Evolutionary conservation across 1,140 invertebrate genomes (phyloP), one percentile per base, ranked within the genome.

Genomic region (Bombus balteatus): DNA sequence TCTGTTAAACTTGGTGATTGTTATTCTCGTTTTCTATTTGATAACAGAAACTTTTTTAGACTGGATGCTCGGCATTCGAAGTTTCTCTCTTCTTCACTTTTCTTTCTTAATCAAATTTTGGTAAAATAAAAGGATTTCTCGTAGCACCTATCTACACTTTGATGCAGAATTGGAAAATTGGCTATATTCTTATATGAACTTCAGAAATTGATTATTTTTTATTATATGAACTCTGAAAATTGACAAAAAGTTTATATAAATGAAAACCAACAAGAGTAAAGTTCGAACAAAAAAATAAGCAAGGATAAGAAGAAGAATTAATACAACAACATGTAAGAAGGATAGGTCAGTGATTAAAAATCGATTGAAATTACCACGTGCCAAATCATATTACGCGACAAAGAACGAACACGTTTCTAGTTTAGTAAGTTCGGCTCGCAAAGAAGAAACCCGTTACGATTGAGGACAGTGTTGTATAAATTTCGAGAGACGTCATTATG

Each of bases 21-120:
- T 73, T 65, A 85, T 85, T 85, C 83, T 85, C 77, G 76, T 84
- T 84, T 79, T 84, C 83, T 79, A 84, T 84, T 84, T 47, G 76
- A 72, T 84, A 84, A 84, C 66, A 71, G 71, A 70, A 72, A 25
- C 66, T 72, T 62, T 37, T 84, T 84, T 68, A 47, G 3, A 5
- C 37, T 9, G n/a, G n/a, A 59, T 22, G 32, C 22, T 71, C 53
- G 75, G 3, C 47, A 22, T 25, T 62, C 59, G n/a, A 59, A 13
- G 15, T 70, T 39, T 78, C 47, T 71, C 74, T 43, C 37, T 32
- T 57, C 59, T 59, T 71, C 18, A 0, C 18, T 32, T 62, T 28
- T 53, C 39, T 43, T 78, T 28, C 28, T 71, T 28, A 32, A n/a
- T 71, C 8, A 12, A 28, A 57, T 13, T n/a, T 15, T n/a, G 13